A percentile compares a stretch with the other conserved stretches of the same genome.
These are phyloP conservation scores for Girardinus metallicus DNA, from an alignment of 2,797 vertebrate species.

Conservation along the genomic window DNA sequence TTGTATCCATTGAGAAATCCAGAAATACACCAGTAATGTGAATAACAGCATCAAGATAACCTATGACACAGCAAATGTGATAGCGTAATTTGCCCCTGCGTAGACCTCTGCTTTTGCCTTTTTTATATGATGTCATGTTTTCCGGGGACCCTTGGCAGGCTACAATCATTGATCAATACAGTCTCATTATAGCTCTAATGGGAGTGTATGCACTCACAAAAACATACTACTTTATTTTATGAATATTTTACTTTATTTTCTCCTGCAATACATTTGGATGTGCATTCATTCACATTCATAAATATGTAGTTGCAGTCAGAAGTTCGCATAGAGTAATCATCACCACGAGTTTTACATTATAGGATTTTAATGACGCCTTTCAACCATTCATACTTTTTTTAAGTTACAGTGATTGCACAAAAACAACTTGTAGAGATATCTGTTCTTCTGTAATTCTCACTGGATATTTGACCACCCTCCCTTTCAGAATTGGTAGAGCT, in stretches of 20 bases:
- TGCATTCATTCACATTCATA: neutral
- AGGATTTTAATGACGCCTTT: neutral
- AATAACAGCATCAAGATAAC: neutral
- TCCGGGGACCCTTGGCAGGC: conserved; percentile 66
- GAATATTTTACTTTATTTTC: conserved; percentile 14
- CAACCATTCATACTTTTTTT: neutral
- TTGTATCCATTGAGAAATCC: neutral
- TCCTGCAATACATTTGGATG: neutral
- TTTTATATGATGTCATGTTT: conserved; percentile 74
- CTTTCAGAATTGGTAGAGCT: neutral
- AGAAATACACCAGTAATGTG: neutral
- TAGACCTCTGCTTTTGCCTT: conserved; percentile 77
- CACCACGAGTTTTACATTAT: neutral
- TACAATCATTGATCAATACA: conserved; percentile 73
- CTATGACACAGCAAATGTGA: conserved; percentile 45
- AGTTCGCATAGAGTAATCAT: neutral
- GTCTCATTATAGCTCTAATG: conserved; percentile 61
- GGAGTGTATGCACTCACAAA: conserved; percentile 30
- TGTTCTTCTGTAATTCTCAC: neutral
- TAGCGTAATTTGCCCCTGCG: conserved; percentile 70
- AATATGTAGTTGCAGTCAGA: neutral
- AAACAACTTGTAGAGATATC: neutral
- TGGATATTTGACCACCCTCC: neutral
- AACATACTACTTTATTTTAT: conserved; percentile 15
- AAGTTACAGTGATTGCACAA: neutral